Evolutionary conservation across 1,140 invertebrate genomes (phyloP).

Genomic region (Pogonomyrmex californicus): DNA sequence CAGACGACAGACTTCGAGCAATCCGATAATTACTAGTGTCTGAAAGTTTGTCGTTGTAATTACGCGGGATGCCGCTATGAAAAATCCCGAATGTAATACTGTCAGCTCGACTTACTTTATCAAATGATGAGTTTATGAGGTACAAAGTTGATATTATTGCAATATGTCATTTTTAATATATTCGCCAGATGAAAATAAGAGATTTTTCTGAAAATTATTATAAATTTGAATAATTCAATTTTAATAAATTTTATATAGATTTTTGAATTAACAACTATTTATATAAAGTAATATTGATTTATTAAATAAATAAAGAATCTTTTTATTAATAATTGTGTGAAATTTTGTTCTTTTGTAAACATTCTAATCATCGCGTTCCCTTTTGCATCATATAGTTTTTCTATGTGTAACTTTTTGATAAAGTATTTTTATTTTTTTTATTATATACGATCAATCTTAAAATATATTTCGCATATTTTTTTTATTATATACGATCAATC

Average conservation of each 20-base stretch:
- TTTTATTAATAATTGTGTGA: background rate
- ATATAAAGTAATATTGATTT: background rate
- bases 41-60: conserved; percentile 57
- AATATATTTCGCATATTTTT: background rate
- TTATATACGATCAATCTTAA: background rate
- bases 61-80: conserved; percentile 32
- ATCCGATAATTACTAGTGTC: conserved; percentile 62
- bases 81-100: conserved; percentile 43
- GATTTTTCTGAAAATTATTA: background rate
- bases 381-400: background rate
- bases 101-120: background rate
- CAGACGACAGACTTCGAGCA: conserved; percentile 52
- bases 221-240: background rate
- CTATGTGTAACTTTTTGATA: background rate
- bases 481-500: background rate
- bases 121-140: background rate
- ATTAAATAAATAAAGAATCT: background rate
- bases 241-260: background rate
- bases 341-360: background rate
- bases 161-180: background rate
- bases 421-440: background rate
- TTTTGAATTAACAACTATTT: background rate
- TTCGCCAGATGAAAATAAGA: background rate
- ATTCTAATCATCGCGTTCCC: background rate
- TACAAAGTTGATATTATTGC: conserved; percentile 18